Base-by-base conservation (phyloP, 2,888 invertebrate genomes). In the Choreutis nemorana region DNA sequence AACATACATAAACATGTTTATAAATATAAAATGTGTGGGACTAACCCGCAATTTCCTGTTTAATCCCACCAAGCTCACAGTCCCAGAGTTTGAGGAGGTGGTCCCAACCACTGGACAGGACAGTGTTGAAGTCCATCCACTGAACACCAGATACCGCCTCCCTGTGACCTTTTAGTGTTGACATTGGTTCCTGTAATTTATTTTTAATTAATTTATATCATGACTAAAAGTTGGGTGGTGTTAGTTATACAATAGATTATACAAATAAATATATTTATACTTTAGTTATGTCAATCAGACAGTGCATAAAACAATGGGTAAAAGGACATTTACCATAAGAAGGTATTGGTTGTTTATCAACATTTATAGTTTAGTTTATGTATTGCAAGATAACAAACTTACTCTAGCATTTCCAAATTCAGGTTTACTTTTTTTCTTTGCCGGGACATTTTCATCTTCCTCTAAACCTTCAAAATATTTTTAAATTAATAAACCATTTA, bases 1-100 rank as follows among this genome's bases (percentile, higher is more conserved):
- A n/a, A n/a, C n/a, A n/a, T n/a, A n/a, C n/a, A n/a, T n/a, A n/a
- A n/a, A n/a, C n/a, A n/a, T 18, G 20, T 18, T 6, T 18, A 18
- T 18, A 8, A 8, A 18, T 18, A 18, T 18, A 23, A n/a, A 13
- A 2, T 13, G 7, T 7, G 7, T 11, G 2, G n/a, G 23, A 36
- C 42, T 34, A 35, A 75, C 78, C 77, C 34, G 86, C 86, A 44
- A 94, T 82, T 64, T 94, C 91, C 23, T 87, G 84, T 58, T 90
- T 92, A 24, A 94, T 85, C 20, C 88, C 90, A 27, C 90, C 91
- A 26, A 91, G 70, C 50, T 92, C 90, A 24, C 91, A 82, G 64
- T 99, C 97, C 98, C 98, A 99, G 5, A 96, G 61, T 60, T 92
- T 90, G 9, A 99, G 78, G 1, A 96, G 91, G 57, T 98, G 97